A percentile compares a stretch with the other conserved stretches of the same genome.
Evolutionary conservation across 2,888 invertebrate species (phyloP).

Genomic region (Drosophila trichaetosa): DNA sequence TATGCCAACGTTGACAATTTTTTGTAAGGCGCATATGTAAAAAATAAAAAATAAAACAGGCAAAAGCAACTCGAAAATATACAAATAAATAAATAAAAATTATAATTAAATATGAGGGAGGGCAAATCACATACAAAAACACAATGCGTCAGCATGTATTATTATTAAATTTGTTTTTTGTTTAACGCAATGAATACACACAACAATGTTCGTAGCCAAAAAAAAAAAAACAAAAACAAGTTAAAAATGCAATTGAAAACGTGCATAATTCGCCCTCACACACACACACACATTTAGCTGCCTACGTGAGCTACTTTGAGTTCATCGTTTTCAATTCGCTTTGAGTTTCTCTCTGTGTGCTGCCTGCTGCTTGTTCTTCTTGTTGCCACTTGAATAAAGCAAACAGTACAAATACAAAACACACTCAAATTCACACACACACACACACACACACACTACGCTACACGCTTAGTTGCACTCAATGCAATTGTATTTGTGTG

Average conservation of each 20-base stretch:
- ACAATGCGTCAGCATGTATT: constrained; percentile 15
- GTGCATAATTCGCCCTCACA: constrained; percentile 26
- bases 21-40: constrained; percentile 26
- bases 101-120: neutral
- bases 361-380: constrained; percentile 36
- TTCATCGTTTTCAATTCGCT: constrained; percentile 81
- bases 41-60: constrained; percentile 8
- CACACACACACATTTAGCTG: constrained; percentile 24
- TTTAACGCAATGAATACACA: constrained; percentile 23
- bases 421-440: constrained; percentile 44
- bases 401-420: constrained; percentile 28
- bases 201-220: constrained; percentile 34
- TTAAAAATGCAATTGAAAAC: constrained; percentile 74
- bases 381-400: constrained; percentile 41
- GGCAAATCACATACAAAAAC: constrained; percentile 9
- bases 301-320: constrained; percentile 77
- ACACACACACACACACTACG: constrained; percentile 17
- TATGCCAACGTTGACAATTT: constrained; percentile 24
- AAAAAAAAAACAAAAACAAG: constrained; percentile 57
- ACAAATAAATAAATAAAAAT: constrained; percentile 24
- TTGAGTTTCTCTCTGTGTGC: constrained; percentile 72
- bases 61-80: constrained; percentile 17
- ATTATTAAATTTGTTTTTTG: constrained; percentile 26
- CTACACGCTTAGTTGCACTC: constrained; percentile 25
- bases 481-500: constrained; percentile 49